phyloP scores from a whole-genome alignment of 1,140 invertebrate genomes.

The Leptoteleia sp. region DNA sequence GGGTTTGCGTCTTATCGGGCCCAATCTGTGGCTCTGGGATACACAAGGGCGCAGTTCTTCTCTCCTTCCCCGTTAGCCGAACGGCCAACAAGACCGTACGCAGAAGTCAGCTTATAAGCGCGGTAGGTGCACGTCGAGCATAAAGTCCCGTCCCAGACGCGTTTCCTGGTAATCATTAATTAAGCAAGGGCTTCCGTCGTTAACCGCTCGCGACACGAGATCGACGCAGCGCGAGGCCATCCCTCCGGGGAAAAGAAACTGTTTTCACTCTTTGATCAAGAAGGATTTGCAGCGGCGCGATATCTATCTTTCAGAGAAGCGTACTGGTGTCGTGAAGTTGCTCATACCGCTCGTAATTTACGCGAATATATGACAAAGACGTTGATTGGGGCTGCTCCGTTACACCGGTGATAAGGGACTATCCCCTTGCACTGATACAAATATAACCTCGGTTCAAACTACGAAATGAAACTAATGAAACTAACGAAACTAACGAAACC shows the following conservation, averaged over 20 bases:
- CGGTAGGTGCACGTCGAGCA: slow-evolving; percentile 66
- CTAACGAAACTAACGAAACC: no score
- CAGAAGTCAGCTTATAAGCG: slow-evolving; percentile 60
- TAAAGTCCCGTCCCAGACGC: slow-evolving; percentile 73
- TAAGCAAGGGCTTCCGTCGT: slow-evolving; percentile 74
- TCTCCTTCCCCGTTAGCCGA: slow-evolving; percentile 29
- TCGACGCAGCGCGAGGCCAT: slow-evolving; percentile 40
- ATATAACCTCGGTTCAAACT: no score
- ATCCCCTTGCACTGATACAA: no score
- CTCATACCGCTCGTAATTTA: no score
- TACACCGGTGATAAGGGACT: no score
- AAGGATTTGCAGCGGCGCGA: slow-evolving; percentile 25
- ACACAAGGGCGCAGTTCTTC: slow-evolving; percentile 49
- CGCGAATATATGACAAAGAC: slow-evolving; percentile 15
- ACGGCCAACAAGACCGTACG: slow-evolving; percentile 56
- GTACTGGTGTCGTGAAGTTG: slow-evolving; percentile 25
- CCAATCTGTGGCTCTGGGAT: slow-evolving; percentile 62
- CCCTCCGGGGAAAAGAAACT: slow-evolving; percentile 12
- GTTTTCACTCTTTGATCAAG: slow-evolving; percentile 36
- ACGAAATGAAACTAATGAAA: no score
- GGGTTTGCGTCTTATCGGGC: slow-evolving; percentile 56
- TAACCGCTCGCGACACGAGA: slow-evolving; percentile 71
- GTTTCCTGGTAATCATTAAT: slow-evolving; percentile 81
- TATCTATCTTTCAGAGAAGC: slow-evolving; percentile 48
- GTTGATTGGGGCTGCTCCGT: no score